Evolutionary conservation across 2,888 invertebrate species (phyloP).

Genomic region (Eupithecia subfuscata): DNA sequence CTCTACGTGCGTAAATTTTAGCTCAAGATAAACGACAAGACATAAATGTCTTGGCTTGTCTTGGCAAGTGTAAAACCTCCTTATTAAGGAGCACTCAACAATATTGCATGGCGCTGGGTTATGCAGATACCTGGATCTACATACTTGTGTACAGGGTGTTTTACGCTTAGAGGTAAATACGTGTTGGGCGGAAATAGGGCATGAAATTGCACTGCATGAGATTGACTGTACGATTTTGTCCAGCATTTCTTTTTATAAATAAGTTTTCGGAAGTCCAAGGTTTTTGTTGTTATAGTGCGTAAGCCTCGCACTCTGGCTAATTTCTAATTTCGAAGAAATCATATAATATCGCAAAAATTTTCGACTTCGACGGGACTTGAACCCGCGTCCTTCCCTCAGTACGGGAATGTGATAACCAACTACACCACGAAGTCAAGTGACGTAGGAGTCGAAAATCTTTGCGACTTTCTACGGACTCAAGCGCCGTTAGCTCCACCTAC

Average conservation of each 20-base stretch:
- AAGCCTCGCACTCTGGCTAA: too few species aligned
- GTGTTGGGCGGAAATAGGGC: not conserved
- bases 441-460: too few species aligned
- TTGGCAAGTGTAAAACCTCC: slow-evolving; percentile 25
- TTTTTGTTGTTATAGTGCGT: too few species aligned
- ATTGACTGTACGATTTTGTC: not conserved
- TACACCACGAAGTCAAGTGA: too few species aligned
- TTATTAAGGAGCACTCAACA: slow-evolving; percentile 46
- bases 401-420: too few species aligned
- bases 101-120: slow-evolving; percentile 44
- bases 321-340: too few species aligned
- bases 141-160: slow-evolving; percentile 6
- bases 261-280: not conserved
- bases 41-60: slow-evolving; percentile 6
- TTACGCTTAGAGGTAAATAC: not conserved
- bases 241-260: not conserved
- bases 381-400: too few species aligned
- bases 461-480: too few species aligned
- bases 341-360: too few species aligned
- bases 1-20: not conserved
- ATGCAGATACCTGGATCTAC: slow-evolving; percentile 40
- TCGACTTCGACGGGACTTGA: too few species aligned
- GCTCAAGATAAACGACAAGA: not conserved
- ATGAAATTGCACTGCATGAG: not conserved
- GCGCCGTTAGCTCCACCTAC: too few species aligned